Evolutionary conservation across 2,888 invertebrate species (phyloP).

Genomic region (Drosophila pseudotakahashii): DNA sequence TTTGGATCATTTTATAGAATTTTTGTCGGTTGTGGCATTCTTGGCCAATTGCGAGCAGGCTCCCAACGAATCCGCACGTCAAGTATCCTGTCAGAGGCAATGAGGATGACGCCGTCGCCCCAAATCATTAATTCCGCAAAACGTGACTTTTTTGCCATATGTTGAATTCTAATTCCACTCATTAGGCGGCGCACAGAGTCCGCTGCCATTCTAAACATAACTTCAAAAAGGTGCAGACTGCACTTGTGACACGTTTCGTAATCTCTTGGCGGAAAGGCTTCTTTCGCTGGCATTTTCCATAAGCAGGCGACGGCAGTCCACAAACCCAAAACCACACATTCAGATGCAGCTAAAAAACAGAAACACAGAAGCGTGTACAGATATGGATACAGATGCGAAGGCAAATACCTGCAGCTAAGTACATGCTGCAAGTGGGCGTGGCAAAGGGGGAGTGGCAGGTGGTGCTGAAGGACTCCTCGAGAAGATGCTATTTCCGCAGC

Average conservation of each 20-base stretch:
- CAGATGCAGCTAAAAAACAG: conserved; percentile 45
- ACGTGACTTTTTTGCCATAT: conserved; percentile 81
- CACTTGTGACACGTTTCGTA: conserved; percentile 77
- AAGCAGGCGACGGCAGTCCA: conserved; percentile 55
- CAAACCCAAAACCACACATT: conserved; percentile 24
- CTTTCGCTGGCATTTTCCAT: conserved; percentile 62
- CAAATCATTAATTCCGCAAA: conserved; percentile 79
- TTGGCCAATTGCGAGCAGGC: conserved; percentile 19
- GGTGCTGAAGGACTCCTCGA: conserved; percentile 45
- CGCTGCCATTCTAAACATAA: conserved; percentile 71
- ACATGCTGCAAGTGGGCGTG: conserved; percentile 31
- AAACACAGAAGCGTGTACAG: conserved; percentile 33
- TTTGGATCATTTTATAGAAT: neutral
- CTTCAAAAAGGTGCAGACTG: conserved; percentile 78
- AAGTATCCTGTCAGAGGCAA: conserved; percentile 41
- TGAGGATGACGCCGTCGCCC: conserved; percentile 63
- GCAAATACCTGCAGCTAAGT: conserved; percentile 68
- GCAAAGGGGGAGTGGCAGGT: conserved; percentile 4
- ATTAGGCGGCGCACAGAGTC: conserved; percentile 64
- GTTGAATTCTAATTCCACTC: conserved; percentile 79
- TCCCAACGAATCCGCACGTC: conserved; percentile 6
- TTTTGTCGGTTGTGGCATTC: neutral
- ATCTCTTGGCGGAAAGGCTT: conserved; percentile 70
- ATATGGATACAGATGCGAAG: conserved; percentile 30
- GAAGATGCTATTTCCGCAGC: conserved; percentile 76